phyloP scores from a whole-genome alignment of 2,797 vertebrate genomes.

The Danio choprae region DNA sequence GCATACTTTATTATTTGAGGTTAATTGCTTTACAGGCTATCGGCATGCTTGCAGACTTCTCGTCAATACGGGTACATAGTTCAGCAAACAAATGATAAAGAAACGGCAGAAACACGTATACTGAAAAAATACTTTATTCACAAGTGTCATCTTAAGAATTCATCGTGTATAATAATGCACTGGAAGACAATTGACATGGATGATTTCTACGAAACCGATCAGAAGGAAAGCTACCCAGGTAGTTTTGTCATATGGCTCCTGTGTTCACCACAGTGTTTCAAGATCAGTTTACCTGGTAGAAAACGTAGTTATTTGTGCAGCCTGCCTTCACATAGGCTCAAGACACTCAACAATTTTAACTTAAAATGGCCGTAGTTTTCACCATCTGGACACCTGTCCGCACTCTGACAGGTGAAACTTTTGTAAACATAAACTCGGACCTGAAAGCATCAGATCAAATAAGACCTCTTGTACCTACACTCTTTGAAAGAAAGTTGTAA shows the following conservation, averaged over 20 bases:
- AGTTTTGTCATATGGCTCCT: conserved; percentile 45
- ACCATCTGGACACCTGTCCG: conserved; percentile 8
- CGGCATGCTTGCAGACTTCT: conserved; percentile 20
- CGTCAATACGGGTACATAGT: neutral
- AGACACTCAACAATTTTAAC: conserved; percentile 23
- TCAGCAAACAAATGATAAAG: conserved; percentile 19
- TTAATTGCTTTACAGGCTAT: conserved; percentile 13
- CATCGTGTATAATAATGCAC: conserved; percentile 43
- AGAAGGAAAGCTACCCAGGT: conserved; percentile 43
- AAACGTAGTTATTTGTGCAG: conserved; percentile 46
- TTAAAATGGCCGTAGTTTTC: conserved; percentile 22
- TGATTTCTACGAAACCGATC: conserved; percentile 41
- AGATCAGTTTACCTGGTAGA: conserved; percentile 31
- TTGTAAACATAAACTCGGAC: conserved; percentile 64
- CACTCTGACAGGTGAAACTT: conserved; percentile 43
- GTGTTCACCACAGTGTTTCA: conserved; percentile 45
- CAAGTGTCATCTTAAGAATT: conserved; percentile 52
- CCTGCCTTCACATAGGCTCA: conserved; percentile 31
- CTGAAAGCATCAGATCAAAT: conserved; percentile 36
- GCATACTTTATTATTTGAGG: conserved; percentile 28
- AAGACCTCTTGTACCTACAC: neutral
- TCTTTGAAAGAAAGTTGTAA: neutral
- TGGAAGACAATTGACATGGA: conserved; percentile 58
- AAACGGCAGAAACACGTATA: conserved; percentile 34
- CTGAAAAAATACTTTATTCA: conserved; percentile 64